Evolutionary conservation across 2,113 vertebrate genomes (phyloP).

Genomic region (Caranx ignobilis): DNA sequence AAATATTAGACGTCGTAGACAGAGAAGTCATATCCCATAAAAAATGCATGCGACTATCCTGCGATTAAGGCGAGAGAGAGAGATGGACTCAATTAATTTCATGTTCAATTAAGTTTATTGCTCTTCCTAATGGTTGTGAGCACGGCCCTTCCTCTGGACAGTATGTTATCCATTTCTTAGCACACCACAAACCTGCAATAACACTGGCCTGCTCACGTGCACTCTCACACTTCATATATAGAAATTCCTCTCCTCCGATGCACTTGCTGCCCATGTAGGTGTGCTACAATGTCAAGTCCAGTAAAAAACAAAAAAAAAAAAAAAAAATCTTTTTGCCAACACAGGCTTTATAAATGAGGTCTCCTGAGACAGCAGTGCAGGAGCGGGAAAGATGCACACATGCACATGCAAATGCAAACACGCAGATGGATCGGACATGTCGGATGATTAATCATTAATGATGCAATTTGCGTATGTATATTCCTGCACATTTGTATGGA

Average conservation of each 20-base stretch:
- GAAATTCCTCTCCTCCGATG: constrained; percentile 13
- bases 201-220: background rate
- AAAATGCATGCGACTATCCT: constrained; percentile 48
- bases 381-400: constrained; percentile 26
- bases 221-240: background rate
- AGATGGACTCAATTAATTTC: constrained; percentile 57
- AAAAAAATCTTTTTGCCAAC: constrained; percentile 23
- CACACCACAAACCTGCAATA: background rate
- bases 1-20: constrained; percentile 22
- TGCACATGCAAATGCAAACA: constrained; percentile 32
- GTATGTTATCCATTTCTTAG: background rate
- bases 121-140: constrained; percentile 32
- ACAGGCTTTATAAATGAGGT: constrained; percentile 54
- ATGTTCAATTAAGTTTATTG: constrained; percentile 62
- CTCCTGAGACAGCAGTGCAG: constrained; percentile 33
- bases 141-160: constrained; percentile 9
- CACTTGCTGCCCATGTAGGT: constrained; percentile 4
- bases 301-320: too few relatives aligned
- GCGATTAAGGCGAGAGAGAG: constrained; percentile 41
- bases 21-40: constrained; percentile 30
- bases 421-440: constrained; percentile 36
- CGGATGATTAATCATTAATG: constrained; percentile 63
- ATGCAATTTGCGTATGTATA: constrained; percentile 26
- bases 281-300: constrained; percentile 13
- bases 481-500: constrained; percentile 33